A percentile compares a stretch with the other conserved stretches of the same genome.
phyloP scores from a whole-genome alignment of 2,113 vertebrate genomes.

The Galbula dea region DNA sequence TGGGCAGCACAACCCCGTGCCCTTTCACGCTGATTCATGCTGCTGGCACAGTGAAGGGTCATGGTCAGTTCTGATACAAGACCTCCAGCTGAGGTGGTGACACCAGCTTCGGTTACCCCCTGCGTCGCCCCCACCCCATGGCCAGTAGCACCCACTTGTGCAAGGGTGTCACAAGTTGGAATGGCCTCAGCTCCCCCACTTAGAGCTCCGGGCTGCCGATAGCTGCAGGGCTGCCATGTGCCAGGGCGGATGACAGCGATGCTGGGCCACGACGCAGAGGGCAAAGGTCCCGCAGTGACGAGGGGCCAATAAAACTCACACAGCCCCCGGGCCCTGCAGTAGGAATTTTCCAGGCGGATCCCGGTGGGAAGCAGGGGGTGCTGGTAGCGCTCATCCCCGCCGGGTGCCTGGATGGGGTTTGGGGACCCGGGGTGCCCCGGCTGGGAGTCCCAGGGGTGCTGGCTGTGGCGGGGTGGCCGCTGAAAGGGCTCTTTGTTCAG shows the following conservation, averaged over 20 bases:
- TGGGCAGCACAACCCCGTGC: not conserved
- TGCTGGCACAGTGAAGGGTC: fast-evolving
- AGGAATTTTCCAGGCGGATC: slow-evolving; percentile 27
- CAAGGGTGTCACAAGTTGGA: slow-evolving; percentile 14
- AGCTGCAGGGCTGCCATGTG: not conserved
- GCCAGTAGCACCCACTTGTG: not conserved
- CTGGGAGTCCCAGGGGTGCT: not conserved
- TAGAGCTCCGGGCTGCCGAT: not conserved
- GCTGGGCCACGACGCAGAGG: not conserved
- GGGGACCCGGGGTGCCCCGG: fast-evolving
- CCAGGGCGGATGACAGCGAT: not conserved
- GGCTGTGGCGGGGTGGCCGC: fast-evolving
- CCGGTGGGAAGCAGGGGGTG: not conserved
- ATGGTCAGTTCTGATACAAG: fast-evolving
- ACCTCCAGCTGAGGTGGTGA: not conserved
- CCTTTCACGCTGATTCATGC: fast-evolving
- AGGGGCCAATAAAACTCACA: slow-evolving; percentile 32
- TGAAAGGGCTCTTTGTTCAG: slow-evolving; percentile 44
- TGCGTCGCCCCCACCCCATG: fast-evolving
- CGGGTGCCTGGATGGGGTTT: not conserved
- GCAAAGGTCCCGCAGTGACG: slow-evolving; percentile 21
- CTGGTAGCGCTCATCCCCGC: fast-evolving
- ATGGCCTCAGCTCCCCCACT: not conserved
- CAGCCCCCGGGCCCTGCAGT: not conserved
- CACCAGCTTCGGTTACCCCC: not conserved